phyloP scores from a whole-genome alignment of 2,797 vertebrate species.

The Tinamus major region DNA sequence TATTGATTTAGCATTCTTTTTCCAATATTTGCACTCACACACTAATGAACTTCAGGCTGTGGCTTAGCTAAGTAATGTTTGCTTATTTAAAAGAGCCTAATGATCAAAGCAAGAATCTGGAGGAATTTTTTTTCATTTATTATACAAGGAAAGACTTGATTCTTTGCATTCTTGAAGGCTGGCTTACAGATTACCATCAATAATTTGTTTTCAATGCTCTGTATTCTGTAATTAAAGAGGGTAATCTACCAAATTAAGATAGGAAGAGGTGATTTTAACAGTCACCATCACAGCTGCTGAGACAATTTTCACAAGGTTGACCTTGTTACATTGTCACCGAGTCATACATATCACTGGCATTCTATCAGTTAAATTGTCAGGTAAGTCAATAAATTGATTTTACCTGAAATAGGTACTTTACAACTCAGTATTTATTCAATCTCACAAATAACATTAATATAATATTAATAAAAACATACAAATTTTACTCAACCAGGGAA shows the following conservation, averaged over 20 bases:
- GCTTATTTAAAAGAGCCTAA: slow-evolving; percentile 53
- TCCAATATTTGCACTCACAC: slow-evolving; percentile 58
- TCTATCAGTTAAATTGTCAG: not conserved
- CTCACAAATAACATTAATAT: not conserved
- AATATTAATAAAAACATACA: not conserved
- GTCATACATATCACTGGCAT: not conserved
- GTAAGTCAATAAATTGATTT: not conserved
- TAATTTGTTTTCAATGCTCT: slow-evolving; percentile 16
- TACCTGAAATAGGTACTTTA: not conserved
- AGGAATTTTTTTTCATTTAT: slow-evolving; percentile 48
- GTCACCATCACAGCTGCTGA: not conserved
- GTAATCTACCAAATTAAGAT: not conserved
- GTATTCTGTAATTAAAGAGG: slow-evolving; percentile 6
- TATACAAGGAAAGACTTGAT: slow-evolving; percentile 28
- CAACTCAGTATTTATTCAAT: not conserved
- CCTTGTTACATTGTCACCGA: not conserved
- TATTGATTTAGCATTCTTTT: slow-evolving; percentile 59
- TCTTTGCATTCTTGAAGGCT: slow-evolving; percentile 42
- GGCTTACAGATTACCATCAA: slow-evolving; percentile 20
- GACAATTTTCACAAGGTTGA: not conserved
- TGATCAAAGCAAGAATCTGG: slow-evolving; percentile 63
- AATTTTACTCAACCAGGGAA: not conserved
- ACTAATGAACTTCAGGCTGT: slow-evolving; percentile 57
- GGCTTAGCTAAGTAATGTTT: slow-evolving; percentile 67
- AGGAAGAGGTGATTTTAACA: not conserved